Evolutionary conservation across 2,797 vertebrate genomes (phyloP).

Genomic region (Holocentrus rufus): DNA sequence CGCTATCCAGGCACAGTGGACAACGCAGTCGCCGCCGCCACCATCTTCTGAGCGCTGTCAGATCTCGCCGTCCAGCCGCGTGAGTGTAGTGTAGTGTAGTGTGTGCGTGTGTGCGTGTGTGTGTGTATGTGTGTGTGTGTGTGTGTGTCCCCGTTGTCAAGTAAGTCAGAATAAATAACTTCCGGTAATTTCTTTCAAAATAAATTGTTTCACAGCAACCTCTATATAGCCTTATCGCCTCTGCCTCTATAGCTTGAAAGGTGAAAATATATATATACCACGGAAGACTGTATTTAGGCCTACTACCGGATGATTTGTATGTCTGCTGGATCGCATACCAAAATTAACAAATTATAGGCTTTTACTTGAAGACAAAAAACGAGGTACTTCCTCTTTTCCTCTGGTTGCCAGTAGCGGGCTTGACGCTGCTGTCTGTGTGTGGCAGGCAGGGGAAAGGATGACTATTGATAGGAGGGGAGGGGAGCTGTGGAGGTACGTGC

Average conservation of each 20-base stretch:
- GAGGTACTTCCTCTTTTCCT: slow-evolving; percentile 24
- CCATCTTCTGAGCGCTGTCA: slow-evolving; percentile 73
- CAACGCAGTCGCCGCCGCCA: slow-evolving; percentile 58
- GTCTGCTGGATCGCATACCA: not conserved
- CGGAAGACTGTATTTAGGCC: too few relatives aligned
- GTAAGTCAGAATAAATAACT: not conserved
- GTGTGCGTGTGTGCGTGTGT: slow-evolving; percentile 12
- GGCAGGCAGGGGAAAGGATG: slow-evolving; percentile 6
- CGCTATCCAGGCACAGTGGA: slow-evolving; percentile 50
- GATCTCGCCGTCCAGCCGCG: slow-evolving; percentile 38
- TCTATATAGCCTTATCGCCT: too few relatives aligned
- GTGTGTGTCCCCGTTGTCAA: slow-evolving; percentile 3
- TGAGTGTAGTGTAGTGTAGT: not conserved
- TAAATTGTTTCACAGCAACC: too few relatives aligned
- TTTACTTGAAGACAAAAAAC: slow-evolving; percentile 35
- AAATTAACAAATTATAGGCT: not conserved
- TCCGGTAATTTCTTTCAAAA: slow-evolving; percentile 63
- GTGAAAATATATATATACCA: too few relatives aligned
- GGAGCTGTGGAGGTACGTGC: slow-evolving; percentile 50
- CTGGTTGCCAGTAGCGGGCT: not conserved
- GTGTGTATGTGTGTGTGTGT: not conserved
- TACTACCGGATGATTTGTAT: too few relatives aligned
- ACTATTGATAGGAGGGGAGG: slow-evolving; percentile 34
- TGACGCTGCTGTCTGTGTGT: slow-evolving; percentile 34
- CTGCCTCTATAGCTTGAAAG: too few relatives aligned